Evolutionary conservation across 1,140 invertebrate genomes (phyloP).

Genomic region (Popillia japonica): DNA sequence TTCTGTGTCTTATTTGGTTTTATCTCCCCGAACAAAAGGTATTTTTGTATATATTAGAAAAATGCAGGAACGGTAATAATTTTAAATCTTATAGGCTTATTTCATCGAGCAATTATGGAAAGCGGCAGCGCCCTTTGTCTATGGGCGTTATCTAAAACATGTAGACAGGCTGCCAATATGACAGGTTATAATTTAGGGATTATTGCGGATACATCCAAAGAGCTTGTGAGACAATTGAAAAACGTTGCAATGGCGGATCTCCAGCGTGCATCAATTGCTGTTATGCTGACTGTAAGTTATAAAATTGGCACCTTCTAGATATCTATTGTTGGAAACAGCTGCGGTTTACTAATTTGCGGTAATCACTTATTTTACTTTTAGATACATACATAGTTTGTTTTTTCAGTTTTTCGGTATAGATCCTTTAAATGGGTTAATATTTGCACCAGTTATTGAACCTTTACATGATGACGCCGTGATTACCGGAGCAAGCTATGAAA

Average conservation of each 20-base stretch:
- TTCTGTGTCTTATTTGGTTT: slow-evolving; percentile 3
- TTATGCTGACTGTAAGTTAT: background rate
- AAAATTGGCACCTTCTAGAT: background rate
- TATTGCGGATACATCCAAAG: background rate
- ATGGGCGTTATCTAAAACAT: slow-evolving; percentile 17
- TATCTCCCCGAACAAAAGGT: background rate
- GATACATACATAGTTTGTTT: too few relatives aligned
- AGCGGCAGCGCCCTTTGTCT: slow-evolving; percentile 3
- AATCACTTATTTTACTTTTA: background rate
- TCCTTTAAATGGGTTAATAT: slow-evolving; percentile 27
- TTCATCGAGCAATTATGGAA: background rate
- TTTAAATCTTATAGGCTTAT: background rate
- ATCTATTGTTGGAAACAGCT: background rate
- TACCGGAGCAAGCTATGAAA: background rate
- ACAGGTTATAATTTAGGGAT: slow-evolving; percentile 9
- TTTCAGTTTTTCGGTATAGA: background rate
- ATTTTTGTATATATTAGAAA: background rate
- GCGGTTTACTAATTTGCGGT: background rate
- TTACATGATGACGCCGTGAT: background rate
- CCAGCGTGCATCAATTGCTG: background rate
- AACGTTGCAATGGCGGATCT: background rate
- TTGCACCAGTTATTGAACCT: slow-evolving; percentile 13
- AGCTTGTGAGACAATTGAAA: background rate
- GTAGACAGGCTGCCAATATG: background rate
- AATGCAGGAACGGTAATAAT: background rate